phyloP scores from a whole-genome alignment of 2,888 invertebrate genomes.

The Lagria hirta region DNA sequence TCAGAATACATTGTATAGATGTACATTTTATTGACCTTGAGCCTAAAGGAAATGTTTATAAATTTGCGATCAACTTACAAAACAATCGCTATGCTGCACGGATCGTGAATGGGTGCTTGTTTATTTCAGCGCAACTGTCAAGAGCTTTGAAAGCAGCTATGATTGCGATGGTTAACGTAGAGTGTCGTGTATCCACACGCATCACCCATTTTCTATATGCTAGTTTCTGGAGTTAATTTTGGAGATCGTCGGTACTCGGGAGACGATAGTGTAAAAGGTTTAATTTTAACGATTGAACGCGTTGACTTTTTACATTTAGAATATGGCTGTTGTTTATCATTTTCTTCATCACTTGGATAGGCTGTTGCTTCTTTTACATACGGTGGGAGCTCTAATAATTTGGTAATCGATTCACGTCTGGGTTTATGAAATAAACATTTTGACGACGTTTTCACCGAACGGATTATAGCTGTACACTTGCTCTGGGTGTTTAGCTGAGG shows the following conservation, averaged over 20 bases:
- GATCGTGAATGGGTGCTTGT: no score
- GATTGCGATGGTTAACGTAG: no score
- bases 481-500: not conserved
- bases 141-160: no score
- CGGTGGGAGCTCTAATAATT: constrained; percentile 14
- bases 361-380: constrained; percentile 3
- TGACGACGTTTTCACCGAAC: no score
- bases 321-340: constrained; percentile 5
- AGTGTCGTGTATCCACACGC: not conserved
- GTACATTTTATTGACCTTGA: no score
- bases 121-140: no score
- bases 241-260: not conserved
- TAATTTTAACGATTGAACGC: constrained; percentile 13
- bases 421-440: not conserved
- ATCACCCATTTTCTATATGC: not conserved
- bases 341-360: no score
- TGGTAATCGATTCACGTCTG: constrained; percentile 2
- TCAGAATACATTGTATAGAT: no score
- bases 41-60: no score
- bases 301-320: constrained; percentile 16
- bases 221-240: not conserved
- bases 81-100: no score
- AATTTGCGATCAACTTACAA: no score
- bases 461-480: no score
- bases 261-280: constrained; percentile 16